phyloP scores from a whole-genome alignment of 2,797 vertebrate genomes.

The Meda fulgida region DNA sequence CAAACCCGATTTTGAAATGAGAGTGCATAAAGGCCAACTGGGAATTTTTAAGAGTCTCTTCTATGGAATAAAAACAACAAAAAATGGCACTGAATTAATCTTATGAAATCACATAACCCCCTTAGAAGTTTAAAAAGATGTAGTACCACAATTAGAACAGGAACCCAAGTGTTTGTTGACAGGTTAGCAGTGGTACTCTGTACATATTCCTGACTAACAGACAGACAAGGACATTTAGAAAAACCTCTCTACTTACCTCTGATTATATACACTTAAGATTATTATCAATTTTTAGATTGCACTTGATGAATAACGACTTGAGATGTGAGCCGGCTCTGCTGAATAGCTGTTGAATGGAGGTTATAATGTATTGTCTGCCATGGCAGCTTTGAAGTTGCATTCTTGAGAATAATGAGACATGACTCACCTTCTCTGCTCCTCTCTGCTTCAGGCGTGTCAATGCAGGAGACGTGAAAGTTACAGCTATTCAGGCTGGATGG shows the following conservation, averaged over 20 bases:
- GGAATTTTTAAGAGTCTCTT: neutral
- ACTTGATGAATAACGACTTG: slow-evolving; percentile 42
- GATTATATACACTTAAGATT: slow-evolving; percentile 31
- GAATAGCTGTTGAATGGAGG: slow-evolving; percentile 33
- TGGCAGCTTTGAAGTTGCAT: slow-evolving; percentile 52
- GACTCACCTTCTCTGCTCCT: slow-evolving; percentile 42
- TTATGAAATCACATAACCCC: neutral
- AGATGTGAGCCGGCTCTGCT: slow-evolving; percentile 5
- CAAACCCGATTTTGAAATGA: neutral
- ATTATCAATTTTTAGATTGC: slow-evolving; percentile 47
- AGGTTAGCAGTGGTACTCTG: neutral
- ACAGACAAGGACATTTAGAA: slow-evolving; percentile 6
- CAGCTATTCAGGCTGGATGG: slow-evolving; percentile 17
- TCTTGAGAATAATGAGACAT: slow-evolving; percentile 57
- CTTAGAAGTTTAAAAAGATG: neutral
- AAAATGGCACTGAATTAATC: neutral
- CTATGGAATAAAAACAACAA: neutral
- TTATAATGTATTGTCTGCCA: slow-evolving; percentile 43
- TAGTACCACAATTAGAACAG: neutral
- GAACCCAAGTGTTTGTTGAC: slow-evolving; percentile 9
- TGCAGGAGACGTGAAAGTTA: slow-evolving; percentile 3
- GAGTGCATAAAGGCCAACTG: neutral
- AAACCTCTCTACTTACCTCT: slow-evolving; percentile 9
- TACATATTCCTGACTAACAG: slow-evolving; percentile 4
- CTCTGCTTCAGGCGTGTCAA: slow-evolving; percentile 21